Evolutionary conservation across 2,888 invertebrate species (phyloP), one percentile per base, ranked within the genome.

Genomic region (Taphrorychus bicolor): DNA sequence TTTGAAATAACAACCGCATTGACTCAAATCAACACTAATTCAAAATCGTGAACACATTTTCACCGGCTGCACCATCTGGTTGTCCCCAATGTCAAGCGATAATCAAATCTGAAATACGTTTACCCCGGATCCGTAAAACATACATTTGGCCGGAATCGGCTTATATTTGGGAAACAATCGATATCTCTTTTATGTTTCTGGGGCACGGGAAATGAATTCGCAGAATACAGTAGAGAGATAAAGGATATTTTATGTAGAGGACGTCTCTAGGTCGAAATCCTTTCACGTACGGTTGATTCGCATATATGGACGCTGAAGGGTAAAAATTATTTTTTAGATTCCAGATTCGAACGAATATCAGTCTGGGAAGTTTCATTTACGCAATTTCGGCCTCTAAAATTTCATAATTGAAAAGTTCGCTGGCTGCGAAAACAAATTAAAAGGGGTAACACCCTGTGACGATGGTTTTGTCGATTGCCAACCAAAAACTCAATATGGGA

Each of bases 111-210:
- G 48, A 48, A 48, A 48, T 16, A 48, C 19, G 19, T 48, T 48
- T 48, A 48, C 48, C 48, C 48, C 17, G 48, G 16, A 48, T 18
- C 19, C 48, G 48, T 48, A n/a, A 19, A 48, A 16, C 19, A 14
- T n/a, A 19, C 48, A 48, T 48, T 48, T 48, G 48, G 19, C 11
- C 16, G 19, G 48, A 14, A 17, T 48, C 19, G 48, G 48, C 48
- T 48, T 48, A 48, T 48, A 48, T 16, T 48, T 48, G 48, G 14
- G 48, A 48, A 48, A 48, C 48, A 48, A 48, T 48, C 48, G 48
- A 48, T 48, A 14, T 48, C 19, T 18, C 48, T 48, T 48, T 48
- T 48, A 5, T 48, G 48, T 48, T 48, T 48, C 48, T 48, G 1
- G 17, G 48, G 17, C 14, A 16, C 48, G 48, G 19, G 19, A 48